Evolutionary conservation across 2,888 invertebrate genomes (phyloP), one percentile per base, ranked within the genome.

Genomic region (Artemia sinica): DNA sequence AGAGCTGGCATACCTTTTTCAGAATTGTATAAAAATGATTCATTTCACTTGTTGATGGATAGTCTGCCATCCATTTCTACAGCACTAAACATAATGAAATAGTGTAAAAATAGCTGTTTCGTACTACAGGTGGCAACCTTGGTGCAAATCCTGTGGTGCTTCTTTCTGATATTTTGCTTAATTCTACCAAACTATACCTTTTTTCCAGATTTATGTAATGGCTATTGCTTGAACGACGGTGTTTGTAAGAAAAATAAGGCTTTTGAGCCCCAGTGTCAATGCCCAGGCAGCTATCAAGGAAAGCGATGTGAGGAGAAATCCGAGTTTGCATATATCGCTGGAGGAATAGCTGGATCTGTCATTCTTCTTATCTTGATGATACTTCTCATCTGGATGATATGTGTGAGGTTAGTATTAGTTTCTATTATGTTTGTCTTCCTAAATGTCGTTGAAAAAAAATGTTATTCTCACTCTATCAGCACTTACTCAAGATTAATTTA

Each of bases 311-410:
- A 87, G 5, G 90, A 91, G 74, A 91, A 92, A 77, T 91, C 91
- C n/a, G 91, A 92, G 76, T 92, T 93, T 77, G 92, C 93, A 13
- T 93, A 93, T 79, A 91, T 93, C 72, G 92, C 91, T 68, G 92
- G 92, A 66, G 93, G 93, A 11, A 91, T 94, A 72, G 91, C 93
- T 9, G 91, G 91, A 18, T 88, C 90, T n/a, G 93, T 94, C 71
- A 88, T 92, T 74, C 86, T 94, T 75, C 88, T 93, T 74, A 92
- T 94, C 75, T 86, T 94, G 78, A 85, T 93, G 74, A 91, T 92
- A 51, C 82, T 94, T 72, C 84, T 94, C 69, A 91, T 94, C 74
- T 94, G 93, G 93, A 94, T 94, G 93, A 94, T 94, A 77, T 94
- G 94, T 77, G 92, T 90, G 71, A 87, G 89, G 86, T 87, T 77